A percentile compares a stretch with the other conserved stretches of the same genome.
phyloP scores from a whole-genome alignment of 2,888 invertebrate genomes.

The Sarcophaga variegata region DNA sequence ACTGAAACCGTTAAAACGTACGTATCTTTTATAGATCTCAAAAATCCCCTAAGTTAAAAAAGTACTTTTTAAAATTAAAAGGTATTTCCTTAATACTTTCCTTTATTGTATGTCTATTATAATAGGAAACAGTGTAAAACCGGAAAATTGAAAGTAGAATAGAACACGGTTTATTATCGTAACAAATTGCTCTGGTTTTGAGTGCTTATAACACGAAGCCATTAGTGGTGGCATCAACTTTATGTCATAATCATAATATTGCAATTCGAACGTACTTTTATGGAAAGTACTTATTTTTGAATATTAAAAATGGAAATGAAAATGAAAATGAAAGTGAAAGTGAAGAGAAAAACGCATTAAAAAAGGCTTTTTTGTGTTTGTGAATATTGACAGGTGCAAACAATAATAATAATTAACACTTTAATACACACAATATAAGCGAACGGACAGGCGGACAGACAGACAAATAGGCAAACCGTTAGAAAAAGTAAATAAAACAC shows the following conservation, averaged over 20 bases:
- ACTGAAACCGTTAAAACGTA: no score
- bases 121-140: constrained; percentile 5
- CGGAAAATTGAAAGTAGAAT: background rate
- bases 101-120: background rate
- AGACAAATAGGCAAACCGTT: background rate
- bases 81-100: no score
- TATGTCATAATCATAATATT: constrained; percentile 57
- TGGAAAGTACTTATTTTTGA: constrained; percentile 6
- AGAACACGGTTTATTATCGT: constrained; percentile 29
- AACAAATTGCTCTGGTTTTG: background rate
- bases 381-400: constrained; percentile 54
- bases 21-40: no score
- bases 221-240: constrained; percentile 27
- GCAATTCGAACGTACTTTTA: background rate
- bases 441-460: background rate
- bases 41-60: no score
- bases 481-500: background rate
- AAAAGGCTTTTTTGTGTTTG: constrained; percentile 3
- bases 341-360: background rate
- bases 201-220: background rate
- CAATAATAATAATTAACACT: constrained; percentile 59
- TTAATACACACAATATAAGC: constrained; percentile 7
- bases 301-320: constrained; percentile 6
- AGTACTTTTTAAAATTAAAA: no score
- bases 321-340: background rate